Percentiles rank a stretch among this genome's conserved stretches.
Evolutionary conservation across 2,797 vertebrate genomes (phyloP).

Genomic region (Lates japonicus): DNA sequence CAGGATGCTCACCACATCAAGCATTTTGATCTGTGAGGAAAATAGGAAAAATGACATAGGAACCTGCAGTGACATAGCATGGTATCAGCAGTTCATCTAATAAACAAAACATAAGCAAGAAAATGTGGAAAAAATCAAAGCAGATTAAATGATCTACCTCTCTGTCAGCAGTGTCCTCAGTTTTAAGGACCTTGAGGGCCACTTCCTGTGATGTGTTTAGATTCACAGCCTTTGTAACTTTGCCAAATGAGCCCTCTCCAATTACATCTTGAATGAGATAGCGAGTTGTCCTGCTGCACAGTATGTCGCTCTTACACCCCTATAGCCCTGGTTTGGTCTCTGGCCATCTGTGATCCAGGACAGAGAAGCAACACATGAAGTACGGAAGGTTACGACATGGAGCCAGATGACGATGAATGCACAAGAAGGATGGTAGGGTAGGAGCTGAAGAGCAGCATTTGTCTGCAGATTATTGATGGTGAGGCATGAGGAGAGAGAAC

Average conservation of each 20-base stretch:
- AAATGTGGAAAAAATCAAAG: neutral
- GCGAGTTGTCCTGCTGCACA: neutral
- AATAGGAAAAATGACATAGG: too few species aligned
- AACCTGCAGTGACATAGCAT: too few species aligned
- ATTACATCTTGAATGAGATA: neutral
- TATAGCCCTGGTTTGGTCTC: too few species aligned
- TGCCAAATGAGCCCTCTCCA: neutral
- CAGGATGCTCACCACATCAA: neutral
- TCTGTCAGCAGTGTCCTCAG: neutral
- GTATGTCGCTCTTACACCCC: neutral
- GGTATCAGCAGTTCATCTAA: too few species aligned
- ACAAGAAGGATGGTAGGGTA: too few species aligned
- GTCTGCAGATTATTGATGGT: too few species aligned
- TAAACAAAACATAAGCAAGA: neutral
- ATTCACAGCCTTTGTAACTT: neutral
- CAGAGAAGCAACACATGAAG: neutral
- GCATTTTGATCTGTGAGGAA: too few species aligned
- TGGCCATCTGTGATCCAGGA: neutral
- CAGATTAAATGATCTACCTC: neutral
- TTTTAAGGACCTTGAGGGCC: constrained; percentile 1
- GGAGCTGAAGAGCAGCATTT: too few species aligned
- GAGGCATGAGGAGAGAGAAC: too few species aligned
- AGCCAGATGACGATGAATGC: too few species aligned
- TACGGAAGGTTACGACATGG: neutral
- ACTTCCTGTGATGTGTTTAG: neutral